Percentiles rank a stretch among this genome's conserved stretches.
phyloP scores from a whole-genome alignment of 2,797 vertebrate genomes.

The Hipposideros larvatus region DNA sequence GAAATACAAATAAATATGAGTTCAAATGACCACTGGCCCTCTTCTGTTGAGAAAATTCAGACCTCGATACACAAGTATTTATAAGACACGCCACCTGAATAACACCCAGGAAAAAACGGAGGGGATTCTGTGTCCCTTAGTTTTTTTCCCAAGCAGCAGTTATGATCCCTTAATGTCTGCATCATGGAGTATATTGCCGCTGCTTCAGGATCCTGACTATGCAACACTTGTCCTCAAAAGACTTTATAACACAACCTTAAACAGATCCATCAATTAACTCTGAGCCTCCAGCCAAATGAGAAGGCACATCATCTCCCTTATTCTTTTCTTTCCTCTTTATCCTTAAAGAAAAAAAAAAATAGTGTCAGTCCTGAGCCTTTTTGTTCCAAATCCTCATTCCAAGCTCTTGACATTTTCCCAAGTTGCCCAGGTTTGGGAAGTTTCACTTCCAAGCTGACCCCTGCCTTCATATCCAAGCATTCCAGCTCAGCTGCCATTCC shows the following conservation, averaged over 20 bases:
- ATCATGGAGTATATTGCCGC: neutral
- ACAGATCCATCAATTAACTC: neutral
- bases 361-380: neutral
- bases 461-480: too few relatives aligned
- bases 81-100: neutral
- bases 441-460: neutral
- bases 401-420: neutral
- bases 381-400: neutral
- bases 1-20: neutral
- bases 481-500: neutral
- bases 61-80: neutral
- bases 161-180: neutral
- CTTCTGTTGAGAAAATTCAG: neutral
- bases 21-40: neutral
- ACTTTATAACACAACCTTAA: neutral
- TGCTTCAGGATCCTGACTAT: neutral
- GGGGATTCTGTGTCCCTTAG: neutral
- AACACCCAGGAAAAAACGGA: neutral
- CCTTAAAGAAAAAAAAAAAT: neutral
- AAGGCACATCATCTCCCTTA: neutral
- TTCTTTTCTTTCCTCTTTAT: neutral
- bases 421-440: neutral
- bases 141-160: neutral
- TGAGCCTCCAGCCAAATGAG: neutral
- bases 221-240: neutral